Evolutionary conservation across 2,888 invertebrate genomes (phyloP).

Genomic region (Trissonchulus latispiculum): DNA sequence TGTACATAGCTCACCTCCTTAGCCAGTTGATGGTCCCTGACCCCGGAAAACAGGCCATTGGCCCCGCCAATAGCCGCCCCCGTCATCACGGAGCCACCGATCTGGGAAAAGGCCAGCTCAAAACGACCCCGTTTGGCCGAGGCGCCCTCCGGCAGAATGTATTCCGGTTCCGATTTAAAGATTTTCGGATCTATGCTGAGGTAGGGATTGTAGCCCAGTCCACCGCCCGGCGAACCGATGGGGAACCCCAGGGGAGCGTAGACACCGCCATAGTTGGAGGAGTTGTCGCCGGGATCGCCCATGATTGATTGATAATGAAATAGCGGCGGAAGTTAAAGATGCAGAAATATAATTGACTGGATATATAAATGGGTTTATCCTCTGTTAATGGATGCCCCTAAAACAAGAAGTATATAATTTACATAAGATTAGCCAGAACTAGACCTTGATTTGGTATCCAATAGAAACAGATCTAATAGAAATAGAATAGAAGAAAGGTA

Average conservation of each 20-base stretch:
- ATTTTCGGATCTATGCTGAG: slow-evolving; percentile 21
- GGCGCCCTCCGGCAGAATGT: slow-evolving; percentile 78
- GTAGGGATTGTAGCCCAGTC: slow-evolving; percentile 15
- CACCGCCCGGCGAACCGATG: slow-evolving; percentile 5
- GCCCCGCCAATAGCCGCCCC: slow-evolving; percentile 36
- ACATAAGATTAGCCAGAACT: too few relatives aligned
- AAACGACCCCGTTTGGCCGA: slow-evolving; percentile 76
- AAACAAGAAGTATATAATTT: too few relatives aligned
- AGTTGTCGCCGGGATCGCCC: too few relatives aligned
- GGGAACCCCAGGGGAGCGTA: slow-evolving; percentile 8
- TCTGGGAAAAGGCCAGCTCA: slow-evolving; percentile 78
- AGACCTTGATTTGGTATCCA: too few relatives aligned
- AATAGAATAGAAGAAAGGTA: too few relatives aligned
- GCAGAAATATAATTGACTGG: too few relatives aligned
- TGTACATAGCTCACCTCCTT: background rate
- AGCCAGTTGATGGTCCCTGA: background rate
- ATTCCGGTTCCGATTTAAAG: slow-evolving; percentile 59
- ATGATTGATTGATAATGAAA: too few relatives aligned
- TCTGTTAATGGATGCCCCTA: too few relatives aligned
- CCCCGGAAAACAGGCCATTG: background rate
- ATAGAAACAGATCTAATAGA: too few relatives aligned
- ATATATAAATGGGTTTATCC: too few relatives aligned
- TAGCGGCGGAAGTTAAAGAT: too few relatives aligned
- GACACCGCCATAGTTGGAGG: background rate
- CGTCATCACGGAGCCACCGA: slow-evolving; percentile 77